Percentiles rank a stretch among this genome's conserved stretches.
These are phyloP conservation scores for Tinea pellionella DNA, from an alignment of 2,888 invertebrate genomes.

Conservation along the genomic window DNA sequence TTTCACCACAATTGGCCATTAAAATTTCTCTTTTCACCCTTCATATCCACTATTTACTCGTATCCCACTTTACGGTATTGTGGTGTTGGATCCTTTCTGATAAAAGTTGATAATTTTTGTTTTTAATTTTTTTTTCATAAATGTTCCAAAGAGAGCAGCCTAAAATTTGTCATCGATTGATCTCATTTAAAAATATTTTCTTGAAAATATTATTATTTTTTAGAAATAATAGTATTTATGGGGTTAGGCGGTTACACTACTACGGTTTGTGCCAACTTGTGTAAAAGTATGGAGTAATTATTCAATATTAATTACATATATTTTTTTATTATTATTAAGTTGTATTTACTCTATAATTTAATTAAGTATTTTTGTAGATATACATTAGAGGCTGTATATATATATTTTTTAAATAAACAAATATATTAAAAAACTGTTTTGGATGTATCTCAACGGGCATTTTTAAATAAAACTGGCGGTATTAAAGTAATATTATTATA, in stretches of 20 bases:
- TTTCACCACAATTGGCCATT: no score
- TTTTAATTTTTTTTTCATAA: constrained; percentile 20
- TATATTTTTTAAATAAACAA: not conserved
- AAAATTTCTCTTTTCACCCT: no score
- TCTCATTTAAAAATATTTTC: constrained; percentile 60
- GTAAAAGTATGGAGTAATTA: constrained; percentile 26
- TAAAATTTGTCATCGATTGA: constrained; percentile 66
- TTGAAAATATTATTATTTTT: constrained; percentile 46
- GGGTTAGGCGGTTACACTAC: constrained; percentile 26
- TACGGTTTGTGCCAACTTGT: constrained; percentile 55
- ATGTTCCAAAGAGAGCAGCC: constrained; percentile 70
- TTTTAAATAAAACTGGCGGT: not conserved
- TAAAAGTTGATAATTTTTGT: no score
- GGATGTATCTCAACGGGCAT: not conserved
- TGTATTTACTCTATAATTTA: not conserved
- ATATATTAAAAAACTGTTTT: not conserved
- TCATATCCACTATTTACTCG: no score
- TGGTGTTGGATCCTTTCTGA: no score
- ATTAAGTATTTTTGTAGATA: constrained; percentile 1
- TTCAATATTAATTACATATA: not conserved
- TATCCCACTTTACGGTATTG: no score
- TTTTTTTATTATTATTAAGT: not conserved
- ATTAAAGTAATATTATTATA: not conserved
- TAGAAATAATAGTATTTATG: constrained; percentile 35
- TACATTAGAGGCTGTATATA: not conserved